Conservation (phyloP, 1,140 invertebrate genomes). For the Coelopa frigida region DNA sequence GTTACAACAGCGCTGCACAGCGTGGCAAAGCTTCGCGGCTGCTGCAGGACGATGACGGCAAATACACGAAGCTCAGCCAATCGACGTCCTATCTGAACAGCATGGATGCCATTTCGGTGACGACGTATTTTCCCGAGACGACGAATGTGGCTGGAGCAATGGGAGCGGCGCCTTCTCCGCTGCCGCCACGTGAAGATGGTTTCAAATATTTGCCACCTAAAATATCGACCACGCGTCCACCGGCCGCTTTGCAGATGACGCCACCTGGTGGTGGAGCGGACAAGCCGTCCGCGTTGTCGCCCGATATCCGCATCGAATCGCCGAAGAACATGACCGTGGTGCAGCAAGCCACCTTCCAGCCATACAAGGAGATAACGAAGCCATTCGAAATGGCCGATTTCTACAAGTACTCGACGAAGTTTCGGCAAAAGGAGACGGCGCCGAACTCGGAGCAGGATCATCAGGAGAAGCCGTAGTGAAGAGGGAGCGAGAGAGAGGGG, state of each 20-base stretch:
- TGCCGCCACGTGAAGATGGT: too few relatives aligned
- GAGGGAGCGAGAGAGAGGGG: too few relatives aligned
- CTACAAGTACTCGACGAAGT: constrained; percentile 94
- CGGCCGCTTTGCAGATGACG: constrained; percentile 35
- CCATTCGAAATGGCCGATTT: constrained; percentile 96
- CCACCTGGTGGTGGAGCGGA: constrained; percentile 28
- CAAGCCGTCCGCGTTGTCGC: constrained; percentile 32
- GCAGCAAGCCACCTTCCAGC: constrained; percentile 79
- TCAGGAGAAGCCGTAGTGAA: too few relatives aligned
- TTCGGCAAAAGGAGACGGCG: constrained; percentile 57
- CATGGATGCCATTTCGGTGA: constrained; percentile 26
- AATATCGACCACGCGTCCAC: constrained; percentile 33
- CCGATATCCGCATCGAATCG: constrained; percentile 59
- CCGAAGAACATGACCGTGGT: constrained; percentile 77
- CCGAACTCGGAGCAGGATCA: too few relatives aligned
- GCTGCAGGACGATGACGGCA: constrained; percentile 19
- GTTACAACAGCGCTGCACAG: too few relatives aligned
- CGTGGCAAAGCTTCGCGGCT: background rate
- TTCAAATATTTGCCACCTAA: background rate
- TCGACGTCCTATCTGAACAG: constrained; percentile 41
- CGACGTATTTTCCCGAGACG: background rate
- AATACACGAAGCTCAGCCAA: constrained; percentile 30
- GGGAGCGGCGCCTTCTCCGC: too few relatives aligned
- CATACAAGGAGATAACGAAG: constrained; percentile 88
- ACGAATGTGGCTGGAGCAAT: background rate